These are phyloP conservation scores for Sebastes variabilis DNA, from an alignment of 2,797 vertebrate genomes.

Conservation along the genomic window DNA sequence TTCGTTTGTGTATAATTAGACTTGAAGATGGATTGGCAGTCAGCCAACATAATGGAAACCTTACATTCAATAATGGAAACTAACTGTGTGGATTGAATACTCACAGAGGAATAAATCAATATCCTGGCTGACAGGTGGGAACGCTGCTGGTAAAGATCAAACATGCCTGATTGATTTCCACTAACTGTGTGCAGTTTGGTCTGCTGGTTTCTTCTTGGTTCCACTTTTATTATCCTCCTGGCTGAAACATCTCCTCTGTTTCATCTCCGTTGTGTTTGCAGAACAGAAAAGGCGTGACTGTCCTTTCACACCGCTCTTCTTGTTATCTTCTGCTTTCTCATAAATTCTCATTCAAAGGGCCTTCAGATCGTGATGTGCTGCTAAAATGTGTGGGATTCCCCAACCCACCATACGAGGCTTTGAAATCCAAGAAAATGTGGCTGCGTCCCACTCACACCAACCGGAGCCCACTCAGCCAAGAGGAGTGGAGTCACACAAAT, in stretches of 20 bases:
- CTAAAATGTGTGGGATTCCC: conserved; percentile 51
- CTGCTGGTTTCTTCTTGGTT: neutral
- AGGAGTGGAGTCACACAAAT: neutral
- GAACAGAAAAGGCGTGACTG: neutral
- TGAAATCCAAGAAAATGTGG: conserved; percentile 17
- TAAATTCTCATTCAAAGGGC: neutral
- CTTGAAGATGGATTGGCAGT: neutral
- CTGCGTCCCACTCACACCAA: conserved; percentile 20
- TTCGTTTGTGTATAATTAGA: neutral
- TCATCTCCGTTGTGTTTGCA: neutral
- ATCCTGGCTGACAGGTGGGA: neutral
- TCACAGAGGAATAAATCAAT: conserved; percentile 16
- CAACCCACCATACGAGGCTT: neutral
- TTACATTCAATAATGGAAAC: neutral
- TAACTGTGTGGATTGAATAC: conserved; percentile 11
- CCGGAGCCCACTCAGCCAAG: neutral
- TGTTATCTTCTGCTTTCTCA: neutral
- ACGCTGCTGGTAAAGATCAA: neutral
- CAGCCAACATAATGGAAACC: neutral
- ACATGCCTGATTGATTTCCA: conserved; percentile 19
- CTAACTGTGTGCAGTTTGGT: neutral
- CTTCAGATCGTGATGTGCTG: conserved; percentile 33
- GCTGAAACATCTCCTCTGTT: no score
- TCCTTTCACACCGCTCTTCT: neutral
- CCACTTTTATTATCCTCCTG: neutral